These are phyloP conservation scores for Sciurus niger DNA, from an alignment of 2,113 vertebrate genomes.

Conservation along the genomic window DNA sequence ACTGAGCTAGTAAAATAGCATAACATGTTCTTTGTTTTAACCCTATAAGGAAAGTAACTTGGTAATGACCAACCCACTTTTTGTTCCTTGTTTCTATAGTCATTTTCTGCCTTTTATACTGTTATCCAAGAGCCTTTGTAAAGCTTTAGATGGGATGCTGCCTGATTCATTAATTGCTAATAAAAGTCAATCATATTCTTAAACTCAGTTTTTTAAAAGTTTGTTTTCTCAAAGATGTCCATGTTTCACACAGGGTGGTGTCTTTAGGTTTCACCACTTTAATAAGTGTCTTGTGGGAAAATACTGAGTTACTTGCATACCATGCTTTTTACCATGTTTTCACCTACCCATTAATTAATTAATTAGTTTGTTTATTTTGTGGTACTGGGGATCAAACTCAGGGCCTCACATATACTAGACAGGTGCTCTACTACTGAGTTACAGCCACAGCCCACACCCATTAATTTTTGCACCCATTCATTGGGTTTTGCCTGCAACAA, in stretches of 20 bases:
- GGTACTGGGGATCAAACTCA: no score
- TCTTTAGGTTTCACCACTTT: constrained; percentile 3
- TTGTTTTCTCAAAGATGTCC: background rate
- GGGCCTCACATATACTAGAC: no score
- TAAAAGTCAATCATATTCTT: background rate
- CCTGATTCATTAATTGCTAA: background rate
- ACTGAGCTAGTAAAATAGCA: background rate
- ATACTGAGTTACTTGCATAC: background rate
- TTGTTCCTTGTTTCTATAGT: background rate
- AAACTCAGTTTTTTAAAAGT: background rate
- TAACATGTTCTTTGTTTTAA: background rate
- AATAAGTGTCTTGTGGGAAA: constrained; percentile 25
- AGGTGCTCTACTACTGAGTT: no score
- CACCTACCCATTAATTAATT: background rate
- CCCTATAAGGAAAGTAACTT: background rate
- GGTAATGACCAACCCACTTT: background rate
- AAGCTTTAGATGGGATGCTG: background rate
- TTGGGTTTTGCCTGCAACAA: background rate
- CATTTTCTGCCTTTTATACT: background rate
- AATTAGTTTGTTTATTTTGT: background rate
- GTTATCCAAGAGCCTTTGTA: background rate
- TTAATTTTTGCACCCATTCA: background rate
- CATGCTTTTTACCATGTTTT: background rate
- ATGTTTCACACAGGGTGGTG: background rate
- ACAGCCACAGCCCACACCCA: background rate